phyloP scores from a whole-genome alignment of 2,113 vertebrate genomes.

The Meleagris gallopavo region DNA sequence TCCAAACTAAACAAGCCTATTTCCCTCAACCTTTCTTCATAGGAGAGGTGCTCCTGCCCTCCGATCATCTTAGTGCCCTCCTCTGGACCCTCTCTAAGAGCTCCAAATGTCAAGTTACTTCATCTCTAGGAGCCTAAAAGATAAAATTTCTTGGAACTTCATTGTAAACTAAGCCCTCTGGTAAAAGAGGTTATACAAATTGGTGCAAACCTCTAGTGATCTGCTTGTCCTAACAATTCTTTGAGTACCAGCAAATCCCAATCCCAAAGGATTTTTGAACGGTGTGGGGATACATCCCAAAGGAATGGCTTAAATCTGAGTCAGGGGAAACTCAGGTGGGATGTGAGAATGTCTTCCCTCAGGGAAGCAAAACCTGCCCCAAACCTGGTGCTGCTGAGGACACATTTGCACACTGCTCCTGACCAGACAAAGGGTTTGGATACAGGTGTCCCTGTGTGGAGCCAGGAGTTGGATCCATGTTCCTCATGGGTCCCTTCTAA shows the following conservation, averaged over 20 bases:
- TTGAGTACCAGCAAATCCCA: too few species aligned
- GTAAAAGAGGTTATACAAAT: neutral
- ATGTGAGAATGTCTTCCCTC: neutral
- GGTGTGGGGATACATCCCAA: neutral
- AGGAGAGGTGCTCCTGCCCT: too few species aligned
- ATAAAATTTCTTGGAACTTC: neutral
- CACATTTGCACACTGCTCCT: too few species aligned
- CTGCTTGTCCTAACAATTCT: neutral
- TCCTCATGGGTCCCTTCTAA: too few species aligned
- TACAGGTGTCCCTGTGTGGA: too few species aligned
- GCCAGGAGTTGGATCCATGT: too few species aligned
- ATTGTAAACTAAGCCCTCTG: rapidly evolving
- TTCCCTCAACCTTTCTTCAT: too few species aligned
- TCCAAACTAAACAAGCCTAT: too few species aligned
- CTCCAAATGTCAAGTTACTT: neutral
- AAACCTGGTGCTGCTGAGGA: too few species aligned
- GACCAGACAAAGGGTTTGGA: too few species aligned
- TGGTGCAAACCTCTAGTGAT: rapidly evolving
- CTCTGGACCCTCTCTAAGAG: too few species aligned
- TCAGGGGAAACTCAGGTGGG: neutral
- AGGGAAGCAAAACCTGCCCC: neutral
- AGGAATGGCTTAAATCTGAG: neutral
- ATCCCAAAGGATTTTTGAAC: neutral
- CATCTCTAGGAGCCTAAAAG: neutral
- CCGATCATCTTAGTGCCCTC: too few species aligned